A percentile compares a stretch with the other conserved stretches of the same genome.
Conservation (phyloP, 1,140 invertebrate species). For the Probaryconus sp. region DNA sequence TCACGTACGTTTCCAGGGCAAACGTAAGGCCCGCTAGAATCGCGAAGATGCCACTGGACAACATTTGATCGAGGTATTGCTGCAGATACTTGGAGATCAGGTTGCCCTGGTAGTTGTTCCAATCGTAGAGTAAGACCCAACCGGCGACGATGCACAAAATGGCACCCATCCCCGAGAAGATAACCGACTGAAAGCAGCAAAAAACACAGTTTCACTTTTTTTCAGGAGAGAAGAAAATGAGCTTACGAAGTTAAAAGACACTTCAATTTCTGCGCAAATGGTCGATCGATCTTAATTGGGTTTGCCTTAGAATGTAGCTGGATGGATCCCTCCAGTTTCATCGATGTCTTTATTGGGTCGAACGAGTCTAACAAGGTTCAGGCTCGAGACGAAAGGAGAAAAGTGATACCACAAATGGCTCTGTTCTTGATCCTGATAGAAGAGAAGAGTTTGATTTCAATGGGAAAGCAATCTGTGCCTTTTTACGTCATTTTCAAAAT, state of each 20-base stretch:
- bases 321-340: slow-evolving; percentile 6
- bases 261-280: slow-evolving; percentile 1
- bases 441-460: too few relatives aligned
- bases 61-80: slow-evolving; percentile 67
- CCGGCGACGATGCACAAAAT: slow-evolving; percentile 69
- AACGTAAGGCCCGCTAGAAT: slow-evolving; percentile 69
- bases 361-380: background rate
- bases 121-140: slow-evolving; percentile 68
- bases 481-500: too few relatives aligned
- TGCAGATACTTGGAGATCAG: slow-evolving; percentile 64
- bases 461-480: too few relatives aligned
- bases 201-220: slow-evolving; percentile 21
- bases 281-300: background rate
- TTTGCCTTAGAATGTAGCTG: background rate
- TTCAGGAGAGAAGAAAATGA: slow-evolving; percentile 2
- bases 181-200: slow-evolving; percentile 65
- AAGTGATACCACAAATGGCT: background rate
- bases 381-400: background rate
- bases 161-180: slow-evolving; percentile 67
- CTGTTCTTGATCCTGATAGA: background rate
- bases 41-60: slow-evolving; percentile 69
- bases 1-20: slow-evolving; percentile 66
- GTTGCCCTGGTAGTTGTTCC: slow-evolving; percentile 66
- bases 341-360: background rate
- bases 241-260: slow-evolving; percentile 1